Evolutionary conservation across 2,113 vertebrate genomes (phyloP).

Genomic region (Sula dactylatra): DNA sequence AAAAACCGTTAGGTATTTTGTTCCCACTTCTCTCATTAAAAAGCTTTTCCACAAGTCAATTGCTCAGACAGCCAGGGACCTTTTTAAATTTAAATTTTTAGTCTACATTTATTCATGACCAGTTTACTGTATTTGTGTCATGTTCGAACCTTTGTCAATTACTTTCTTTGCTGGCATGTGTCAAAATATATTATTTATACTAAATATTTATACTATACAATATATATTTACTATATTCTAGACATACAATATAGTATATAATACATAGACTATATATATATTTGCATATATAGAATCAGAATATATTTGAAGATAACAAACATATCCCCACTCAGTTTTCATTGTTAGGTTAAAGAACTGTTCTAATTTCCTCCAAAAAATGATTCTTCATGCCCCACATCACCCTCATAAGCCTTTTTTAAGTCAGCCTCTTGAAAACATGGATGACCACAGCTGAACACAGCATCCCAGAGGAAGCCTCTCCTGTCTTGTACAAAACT

Average conservation of each 20-base stretch:
- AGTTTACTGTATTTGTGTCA: neutral
- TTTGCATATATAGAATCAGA: neutral
- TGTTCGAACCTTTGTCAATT: neutral
- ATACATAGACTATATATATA: neutral
- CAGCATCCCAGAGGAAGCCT: neutral
- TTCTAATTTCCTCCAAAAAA: neutral
- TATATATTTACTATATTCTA: neutral
- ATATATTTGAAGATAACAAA: neutral
- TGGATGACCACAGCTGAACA: neutral
- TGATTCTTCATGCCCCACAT: neutral
- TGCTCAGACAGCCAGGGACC: neutral
- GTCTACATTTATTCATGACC: neutral
- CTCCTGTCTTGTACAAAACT: neutral
- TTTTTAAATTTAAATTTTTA: neutral
- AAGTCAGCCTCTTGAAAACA: neutral
- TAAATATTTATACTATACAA: neutral
- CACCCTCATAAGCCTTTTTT: neutral
- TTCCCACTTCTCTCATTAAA: neutral
- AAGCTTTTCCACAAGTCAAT: neutral
- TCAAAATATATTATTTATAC: neutral
- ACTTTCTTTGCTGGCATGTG: neutral
- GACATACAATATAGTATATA: neutral
- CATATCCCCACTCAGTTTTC: neutral
- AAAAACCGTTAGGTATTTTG: neutral
- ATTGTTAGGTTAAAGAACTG: neutral